Conservation (phyloP, 2,888 invertebrate species). For the Hymenopus coronatus region DNA sequence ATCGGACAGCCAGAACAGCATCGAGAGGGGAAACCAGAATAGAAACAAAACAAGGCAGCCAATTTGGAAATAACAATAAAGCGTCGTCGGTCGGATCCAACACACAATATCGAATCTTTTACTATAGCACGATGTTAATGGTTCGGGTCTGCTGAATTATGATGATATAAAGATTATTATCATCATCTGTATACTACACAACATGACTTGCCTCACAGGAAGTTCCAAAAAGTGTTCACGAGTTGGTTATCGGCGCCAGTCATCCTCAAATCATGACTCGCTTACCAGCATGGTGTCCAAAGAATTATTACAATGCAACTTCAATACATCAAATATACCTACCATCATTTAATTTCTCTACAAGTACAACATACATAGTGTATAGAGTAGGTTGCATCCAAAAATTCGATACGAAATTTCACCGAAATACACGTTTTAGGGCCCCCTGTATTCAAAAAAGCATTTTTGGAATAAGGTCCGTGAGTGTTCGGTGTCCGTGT, state of each 20-base stretch:
- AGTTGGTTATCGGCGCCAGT: neutral
- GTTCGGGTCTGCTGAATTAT: neutral
- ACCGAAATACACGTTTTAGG: too few species aligned
- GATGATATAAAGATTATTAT: constrained; percentile 10
- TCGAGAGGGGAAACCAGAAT: neutral
- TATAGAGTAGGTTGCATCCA: too few species aligned
- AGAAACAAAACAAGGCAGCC: neutral
- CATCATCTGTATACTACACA: neutral
- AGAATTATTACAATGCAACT: too few species aligned
- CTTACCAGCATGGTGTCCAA: neutral
- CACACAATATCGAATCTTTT: neutral
- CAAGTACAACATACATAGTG: too few species aligned
- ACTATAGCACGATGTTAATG: constrained; percentile 8
- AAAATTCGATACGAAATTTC: too few species aligned
- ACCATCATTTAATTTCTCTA: too few species aligned
- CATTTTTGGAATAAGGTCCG: too few species aligned
- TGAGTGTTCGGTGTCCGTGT: too few species aligned
- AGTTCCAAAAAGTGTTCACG: neutral
- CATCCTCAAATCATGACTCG: neutral
- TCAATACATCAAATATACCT: too few species aligned
- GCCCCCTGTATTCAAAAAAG: too few species aligned
- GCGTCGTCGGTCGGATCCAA: neutral
- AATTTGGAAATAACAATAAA: constrained; percentile 19
- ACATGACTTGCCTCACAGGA: neutral
- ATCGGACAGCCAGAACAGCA: neutral